phyloP scores from a whole-genome alignment of 2,113 vertebrate genomes.

The Orientallactaga bullata region DNA sequence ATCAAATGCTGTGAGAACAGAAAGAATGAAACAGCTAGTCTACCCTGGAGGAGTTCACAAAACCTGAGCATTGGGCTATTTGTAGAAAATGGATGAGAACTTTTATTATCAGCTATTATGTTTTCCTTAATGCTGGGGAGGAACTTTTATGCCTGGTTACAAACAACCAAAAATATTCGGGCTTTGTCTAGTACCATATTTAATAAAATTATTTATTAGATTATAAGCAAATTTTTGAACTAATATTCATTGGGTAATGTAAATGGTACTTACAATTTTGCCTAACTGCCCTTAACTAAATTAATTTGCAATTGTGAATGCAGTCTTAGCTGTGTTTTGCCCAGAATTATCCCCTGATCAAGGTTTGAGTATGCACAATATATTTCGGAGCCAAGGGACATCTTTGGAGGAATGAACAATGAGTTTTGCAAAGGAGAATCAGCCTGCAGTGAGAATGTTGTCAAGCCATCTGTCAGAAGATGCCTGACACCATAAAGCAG shows the following conservation, averaged over 20 bases:
- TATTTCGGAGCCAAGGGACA: neutral
- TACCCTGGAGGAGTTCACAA: neutral
- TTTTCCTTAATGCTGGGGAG: neutral
- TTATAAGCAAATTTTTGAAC: neutral
- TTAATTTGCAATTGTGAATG: neutral
- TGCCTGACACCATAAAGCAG: neutral
- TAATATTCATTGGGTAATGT: constrained; percentile 22
- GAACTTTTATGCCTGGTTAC: neutral
- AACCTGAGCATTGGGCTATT: neutral
- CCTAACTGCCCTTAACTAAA: constrained; percentile 41
- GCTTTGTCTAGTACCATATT: neutral
- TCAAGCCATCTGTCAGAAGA: neutral
- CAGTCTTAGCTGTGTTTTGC: neutral
- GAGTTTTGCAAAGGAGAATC: neutral
- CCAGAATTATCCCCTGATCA: neutral
- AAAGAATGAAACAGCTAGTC: neutral
- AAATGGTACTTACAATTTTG: constrained; percentile 40
- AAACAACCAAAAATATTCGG: neutral
- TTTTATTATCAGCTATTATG: neutral
- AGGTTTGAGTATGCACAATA: neutral
- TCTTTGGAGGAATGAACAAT: neutral
- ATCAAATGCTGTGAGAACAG: neutral
- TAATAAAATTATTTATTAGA: constrained; percentile 33
- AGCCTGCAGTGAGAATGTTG: neutral
- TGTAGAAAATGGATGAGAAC: constrained; percentile 1